Conservation (phyloP, 2,113 vertebrate genomes). For the Illadopsis cleaveri region DNA sequence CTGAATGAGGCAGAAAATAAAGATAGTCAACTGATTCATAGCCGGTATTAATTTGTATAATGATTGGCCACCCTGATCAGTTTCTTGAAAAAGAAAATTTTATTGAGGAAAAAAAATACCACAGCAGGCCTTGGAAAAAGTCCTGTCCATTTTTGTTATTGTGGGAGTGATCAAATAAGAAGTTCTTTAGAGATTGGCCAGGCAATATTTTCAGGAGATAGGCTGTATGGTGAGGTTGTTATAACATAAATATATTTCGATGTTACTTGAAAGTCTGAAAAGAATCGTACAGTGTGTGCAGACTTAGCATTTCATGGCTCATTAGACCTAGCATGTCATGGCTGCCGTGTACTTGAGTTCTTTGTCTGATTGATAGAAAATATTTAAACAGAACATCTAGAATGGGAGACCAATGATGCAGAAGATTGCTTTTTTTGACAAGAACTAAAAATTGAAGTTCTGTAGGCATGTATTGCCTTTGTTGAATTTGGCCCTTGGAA, state of each 20-base stretch:
- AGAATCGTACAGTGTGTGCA: background rate
- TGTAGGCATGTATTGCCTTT: accelerated
- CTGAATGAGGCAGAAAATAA: background rate
- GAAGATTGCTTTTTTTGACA: background rate
- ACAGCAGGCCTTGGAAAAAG: background rate
- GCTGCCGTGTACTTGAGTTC: background rate
- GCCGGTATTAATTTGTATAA: background rate
- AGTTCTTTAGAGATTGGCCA: background rate
- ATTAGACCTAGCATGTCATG: background rate
- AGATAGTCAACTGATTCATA: background rate
- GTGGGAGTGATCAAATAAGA: background rate
- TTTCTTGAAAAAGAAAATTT: background rate
- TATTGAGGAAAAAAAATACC: background rate
- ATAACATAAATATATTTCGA: accelerated
- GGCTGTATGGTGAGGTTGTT: background rate
- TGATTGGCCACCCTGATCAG: background rate
- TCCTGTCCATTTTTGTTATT: background rate
- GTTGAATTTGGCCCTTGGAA: background rate
- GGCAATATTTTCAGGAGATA: background rate
- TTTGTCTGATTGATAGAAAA: background rate
- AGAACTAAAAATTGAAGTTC: background rate
- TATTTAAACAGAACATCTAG: background rate
- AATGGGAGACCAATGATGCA: background rate
- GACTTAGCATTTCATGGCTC: background rate
- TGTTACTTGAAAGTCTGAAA: background rate